Base-by-base conservation (phyloP, 2,888 invertebrate species). In the Crocallis elinguaria region DNA sequence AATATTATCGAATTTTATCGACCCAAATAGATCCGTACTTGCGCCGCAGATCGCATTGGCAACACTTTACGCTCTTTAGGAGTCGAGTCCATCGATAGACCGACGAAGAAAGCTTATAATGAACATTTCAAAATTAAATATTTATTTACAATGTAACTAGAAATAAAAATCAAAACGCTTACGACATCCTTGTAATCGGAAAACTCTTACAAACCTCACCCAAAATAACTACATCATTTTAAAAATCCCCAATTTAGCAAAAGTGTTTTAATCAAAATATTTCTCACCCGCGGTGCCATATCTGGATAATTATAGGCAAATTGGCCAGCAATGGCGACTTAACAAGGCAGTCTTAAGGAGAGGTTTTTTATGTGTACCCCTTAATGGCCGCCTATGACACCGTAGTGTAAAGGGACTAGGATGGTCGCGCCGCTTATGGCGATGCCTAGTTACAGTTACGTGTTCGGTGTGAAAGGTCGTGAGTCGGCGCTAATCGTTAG, bases 281-380 rank as follows among this genome's bases (percentile, higher is more conserved):
- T 73, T 72, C 61, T 67, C 64, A 62, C 67, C 71, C 59, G 63
- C 80, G 82, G 73, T 66, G 58, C 82, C 84, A 55, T 82, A 77
- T 76, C 64, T 36, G 69, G 79, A 74, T 88, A 88, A 89, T 89
- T 88, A 75, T 86, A 84, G 82, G 79, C 77, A 82, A 86, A 86
- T 86, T 85, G 82, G n/a, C 68, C 64, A 55, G 17, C 44, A 41
- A 29, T 29, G 75, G 72, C 73, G 77, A 27, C 17, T 42, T 81
- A 83, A 84, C 82, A 73, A 86, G 83, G 67, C 71, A 71, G 55
- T 60, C 60, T 55, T 57, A 63, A 65, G 75, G 69, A 75, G 79
- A 74, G 67, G 67, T 62, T 79, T 82, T 80, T 81, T 81, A 71
- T 51, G 49, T 23, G 16, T 36, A 53, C 52, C 55, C 49, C 33